Evolutionary conservation across 2,113 vertebrate species (phyloP).

Genomic region (Dipodomys ordii): DNA sequence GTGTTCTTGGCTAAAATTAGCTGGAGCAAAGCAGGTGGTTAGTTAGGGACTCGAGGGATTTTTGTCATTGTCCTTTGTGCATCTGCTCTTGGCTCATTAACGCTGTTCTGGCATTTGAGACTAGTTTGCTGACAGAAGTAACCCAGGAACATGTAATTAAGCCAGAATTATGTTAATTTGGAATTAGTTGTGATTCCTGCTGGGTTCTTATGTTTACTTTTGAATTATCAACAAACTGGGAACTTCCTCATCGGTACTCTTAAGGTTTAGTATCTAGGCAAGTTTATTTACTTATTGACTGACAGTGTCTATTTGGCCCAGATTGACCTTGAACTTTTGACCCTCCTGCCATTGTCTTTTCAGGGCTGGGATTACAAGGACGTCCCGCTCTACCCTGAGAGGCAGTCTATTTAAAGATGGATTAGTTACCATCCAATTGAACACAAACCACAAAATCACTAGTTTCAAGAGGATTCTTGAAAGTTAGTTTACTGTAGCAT

Average conservation of each 20-base stretch:
- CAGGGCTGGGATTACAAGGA: not conserved
- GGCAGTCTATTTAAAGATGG: not conserved
- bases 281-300: not conserved
- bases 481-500: not conserved
- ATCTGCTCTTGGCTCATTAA: not conserved
- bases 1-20: not conserved
- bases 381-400: not conserved
- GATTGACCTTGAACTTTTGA: not conserved
- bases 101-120: not conserved
- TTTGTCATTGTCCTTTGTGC: not conserved
- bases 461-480: not conserved
- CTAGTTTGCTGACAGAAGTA: slow-evolving; percentile 7
- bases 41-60: not conserved
- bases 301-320: not conserved
- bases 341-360: not conserved
- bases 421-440: not conserved
- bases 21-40: not conserved
- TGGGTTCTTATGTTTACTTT: not conserved
- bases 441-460: not conserved
- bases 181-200: not conserved
- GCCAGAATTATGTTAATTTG: not conserved
- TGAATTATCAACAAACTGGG: not conserved
- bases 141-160: not conserved
- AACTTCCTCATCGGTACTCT: not conserved
- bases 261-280: not conserved